A percentile compares a stretch with the other conserved stretches of the same genome.
Conservation (phyloP, 2,113 vertebrate species). For the Mobula birostris region DNA sequence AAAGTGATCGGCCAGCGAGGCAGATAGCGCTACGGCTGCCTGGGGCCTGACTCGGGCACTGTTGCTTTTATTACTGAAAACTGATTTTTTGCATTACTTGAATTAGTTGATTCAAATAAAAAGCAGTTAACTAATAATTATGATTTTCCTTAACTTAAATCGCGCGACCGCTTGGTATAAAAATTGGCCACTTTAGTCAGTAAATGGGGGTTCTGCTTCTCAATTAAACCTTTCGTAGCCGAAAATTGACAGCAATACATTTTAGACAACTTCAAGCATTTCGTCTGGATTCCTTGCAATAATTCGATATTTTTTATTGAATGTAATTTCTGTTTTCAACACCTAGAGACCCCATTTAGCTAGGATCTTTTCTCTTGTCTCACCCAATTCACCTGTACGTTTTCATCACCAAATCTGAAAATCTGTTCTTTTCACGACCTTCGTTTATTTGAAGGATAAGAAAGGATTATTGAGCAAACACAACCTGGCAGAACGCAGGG, state of each 20-base stretch:
- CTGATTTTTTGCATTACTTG: not conserved
- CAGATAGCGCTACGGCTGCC: not conserved
- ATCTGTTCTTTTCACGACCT: not conserved
- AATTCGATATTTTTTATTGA: not conserved
- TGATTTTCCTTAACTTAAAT: not conserved
- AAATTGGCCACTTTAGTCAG: not conserved
- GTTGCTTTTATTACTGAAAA: not conserved
- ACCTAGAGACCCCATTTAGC: not conserved
- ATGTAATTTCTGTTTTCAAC: not conserved
- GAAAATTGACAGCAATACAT: not conserved
- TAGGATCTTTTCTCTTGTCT: not conserved
- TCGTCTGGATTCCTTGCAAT: no score
- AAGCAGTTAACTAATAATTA: not conserved
- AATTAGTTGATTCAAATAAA: not conserved
- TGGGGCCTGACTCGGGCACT: not conserved
- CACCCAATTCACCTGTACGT: not conserved
- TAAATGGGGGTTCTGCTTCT: not conserved
- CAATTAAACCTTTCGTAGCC: not conserved
- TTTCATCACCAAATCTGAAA: not conserved
- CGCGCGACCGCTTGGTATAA: not conserved
- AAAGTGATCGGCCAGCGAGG: not conserved
- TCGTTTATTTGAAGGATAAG: conserved; percentile 69
- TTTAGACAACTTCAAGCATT: not conserved
- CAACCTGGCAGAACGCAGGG: conserved; percentile 74
- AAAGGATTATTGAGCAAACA: conserved; percentile 85